Base-by-base conservation (phyloP, 2,888 invertebrate genomes). In the Leucophenga montana region DNA sequence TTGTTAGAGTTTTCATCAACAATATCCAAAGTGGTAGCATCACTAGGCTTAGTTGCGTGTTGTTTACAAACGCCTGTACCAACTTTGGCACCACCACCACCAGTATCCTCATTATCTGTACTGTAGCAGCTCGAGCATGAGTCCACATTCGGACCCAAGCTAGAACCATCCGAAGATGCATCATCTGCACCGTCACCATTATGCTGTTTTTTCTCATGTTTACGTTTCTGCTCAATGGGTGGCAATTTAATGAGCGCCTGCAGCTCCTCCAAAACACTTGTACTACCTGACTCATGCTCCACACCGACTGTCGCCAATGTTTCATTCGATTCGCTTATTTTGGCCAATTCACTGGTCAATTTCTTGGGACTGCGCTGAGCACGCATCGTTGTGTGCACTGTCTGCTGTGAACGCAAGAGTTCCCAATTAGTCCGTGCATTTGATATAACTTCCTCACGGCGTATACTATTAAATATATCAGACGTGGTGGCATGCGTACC, bases 381-480 rank as follows among this genome's bases (percentile, higher is more conserved):
- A 14, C 59, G 48, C 46, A 65, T 13, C 16, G 71, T 39, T 4
- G 56, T 74, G 18, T 82, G 80, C 31, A 80, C 65, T 0, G 85
- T 85, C 67, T 89, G 89, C 89, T 92, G 93, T 3, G 94, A 92
- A 71, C 95, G 90, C 14, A 95, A 88, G 64, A 95, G 88, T 86
- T 95, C 95, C 95, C 95, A 95, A 85, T 95, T 95, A n/a, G 94
- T 95, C 75, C 95, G 91, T 1, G 95, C 95, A 84, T 95, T 95
- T 53, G 94, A 93, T 74, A 95, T 95, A 3, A 95, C 93, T 87
- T 95, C 94, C 86, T 95, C 95, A n/a, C 95, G 90, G 0, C 93
- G 91, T 48, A 93, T 93, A 70, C 79, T 86, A 72, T 85, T 87
- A 67, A 85, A 87, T 13, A 91, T 90, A 77, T 92, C 91, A 59